A percentile compares a stretch with the other conserved stretches of the same genome.
phyloP scores from a whole-genome alignment of 2,888 invertebrate genomes.

The Acrobasis suavella region DNA sequence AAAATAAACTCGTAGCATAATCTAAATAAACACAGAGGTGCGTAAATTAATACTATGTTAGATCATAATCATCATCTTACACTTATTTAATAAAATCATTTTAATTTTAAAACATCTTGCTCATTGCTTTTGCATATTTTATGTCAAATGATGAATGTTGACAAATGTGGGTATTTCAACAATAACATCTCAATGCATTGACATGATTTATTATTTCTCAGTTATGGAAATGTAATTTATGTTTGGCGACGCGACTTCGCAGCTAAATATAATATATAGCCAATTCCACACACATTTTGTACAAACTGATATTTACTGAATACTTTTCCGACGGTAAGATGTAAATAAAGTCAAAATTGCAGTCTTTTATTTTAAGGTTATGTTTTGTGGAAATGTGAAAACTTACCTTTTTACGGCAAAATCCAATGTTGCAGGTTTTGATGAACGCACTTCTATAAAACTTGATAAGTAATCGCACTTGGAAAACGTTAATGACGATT shows the following conservation, averaged over 20 bases:
- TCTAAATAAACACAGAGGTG: no score
- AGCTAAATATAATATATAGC: not conserved
- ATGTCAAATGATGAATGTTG: not conserved
- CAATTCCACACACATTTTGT: not conserved
- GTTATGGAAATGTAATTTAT: constrained; percentile 3
- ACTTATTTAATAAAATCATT: no score
- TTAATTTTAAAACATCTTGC: not conserved
- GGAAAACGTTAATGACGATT: constrained; percentile 50
- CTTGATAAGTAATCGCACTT: constrained; percentile 49
- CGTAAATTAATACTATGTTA: no score
- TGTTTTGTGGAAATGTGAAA: not conserved
- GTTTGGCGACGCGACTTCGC: not conserved
- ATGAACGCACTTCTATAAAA: constrained; percentile 53
- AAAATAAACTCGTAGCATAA: no score
- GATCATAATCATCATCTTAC: no score
- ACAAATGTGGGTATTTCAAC: constrained; percentile 3
- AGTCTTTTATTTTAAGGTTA: not conserved
- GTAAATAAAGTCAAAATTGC: not conserved
- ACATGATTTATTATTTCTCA: not conserved
- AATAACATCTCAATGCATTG: not conserved
- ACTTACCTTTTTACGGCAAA: constrained; percentile 58
- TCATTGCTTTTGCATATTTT: not conserved
- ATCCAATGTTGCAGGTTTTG: constrained; percentile 62
- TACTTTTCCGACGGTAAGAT: not conserved
- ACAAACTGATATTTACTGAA: not conserved